These are phyloP conservation scores for Girardia tigrina DNA, from an alignment of 2,888 invertebrate genomes.

Conservation along the genomic window DNA sequence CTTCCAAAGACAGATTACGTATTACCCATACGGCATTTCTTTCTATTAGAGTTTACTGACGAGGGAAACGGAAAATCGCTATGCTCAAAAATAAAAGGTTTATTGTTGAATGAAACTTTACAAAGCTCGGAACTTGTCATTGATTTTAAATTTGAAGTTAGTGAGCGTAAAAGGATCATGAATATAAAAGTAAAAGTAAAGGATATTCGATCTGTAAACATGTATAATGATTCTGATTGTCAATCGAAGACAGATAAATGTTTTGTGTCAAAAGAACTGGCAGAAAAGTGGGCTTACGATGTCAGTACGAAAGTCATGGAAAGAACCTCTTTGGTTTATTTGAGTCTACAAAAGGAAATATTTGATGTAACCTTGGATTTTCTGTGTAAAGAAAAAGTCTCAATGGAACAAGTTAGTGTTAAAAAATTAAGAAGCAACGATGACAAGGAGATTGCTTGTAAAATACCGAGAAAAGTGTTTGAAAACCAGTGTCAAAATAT, in stretches of 20 bases:
- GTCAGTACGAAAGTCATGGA: background rate
- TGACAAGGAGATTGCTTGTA: background rate
- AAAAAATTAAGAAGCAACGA: background rate
- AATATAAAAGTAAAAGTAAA: background rate
- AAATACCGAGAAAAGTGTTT: background rate
- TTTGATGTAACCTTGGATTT: background rate
- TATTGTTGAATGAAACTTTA: background rate
- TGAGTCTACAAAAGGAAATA: background rate
- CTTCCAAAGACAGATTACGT: background rate
- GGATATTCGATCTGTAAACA: slow-evolving; percentile 4
- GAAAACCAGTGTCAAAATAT: background rate
- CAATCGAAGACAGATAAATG: background rate
- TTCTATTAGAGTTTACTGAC: background rate
- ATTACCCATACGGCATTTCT: background rate
- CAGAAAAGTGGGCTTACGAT: background rate
- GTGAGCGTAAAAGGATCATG: background rate
- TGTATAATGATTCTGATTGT: background rate
- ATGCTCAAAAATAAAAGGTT: background rate
- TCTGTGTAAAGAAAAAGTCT: background rate
- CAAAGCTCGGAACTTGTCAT: background rate
- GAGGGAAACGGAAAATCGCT: background rate
- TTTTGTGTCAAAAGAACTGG: background rate
- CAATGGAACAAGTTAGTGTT: background rate
- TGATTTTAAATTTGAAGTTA: background rate
- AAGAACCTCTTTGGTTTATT: background rate